A percentile compares a stretch with the other conserved stretches of the same genome.
Conservation (phyloP, 1,140 invertebrate genomes). For the Coenobita brevimanus region DNA sequence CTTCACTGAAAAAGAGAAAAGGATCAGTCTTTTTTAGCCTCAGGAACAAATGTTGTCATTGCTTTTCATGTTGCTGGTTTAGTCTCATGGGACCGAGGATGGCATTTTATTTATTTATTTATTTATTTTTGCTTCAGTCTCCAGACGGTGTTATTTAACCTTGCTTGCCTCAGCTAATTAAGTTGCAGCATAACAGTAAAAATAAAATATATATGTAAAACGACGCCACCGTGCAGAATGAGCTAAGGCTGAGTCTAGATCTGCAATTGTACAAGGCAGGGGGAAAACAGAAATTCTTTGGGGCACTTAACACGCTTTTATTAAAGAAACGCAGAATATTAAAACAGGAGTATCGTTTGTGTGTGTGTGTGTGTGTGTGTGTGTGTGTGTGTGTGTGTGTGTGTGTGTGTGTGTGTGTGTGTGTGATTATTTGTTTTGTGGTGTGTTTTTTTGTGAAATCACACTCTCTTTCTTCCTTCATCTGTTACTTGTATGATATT, state of each 20-base stretch:
- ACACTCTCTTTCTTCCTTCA: not conserved
- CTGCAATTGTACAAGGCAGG: no score
- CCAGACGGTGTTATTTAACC: no score
- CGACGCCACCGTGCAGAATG: no score
- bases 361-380: conserved; percentile 3
- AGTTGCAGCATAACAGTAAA: no score
- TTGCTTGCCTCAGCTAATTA: no score
- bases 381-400: conserved; percentile 18
- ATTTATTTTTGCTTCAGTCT: not conserved
- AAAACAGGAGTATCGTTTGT: not conserved
- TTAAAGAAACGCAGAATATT: no score
- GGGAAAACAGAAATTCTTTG: no score
- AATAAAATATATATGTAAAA: no score
- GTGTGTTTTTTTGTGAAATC: not conserved
- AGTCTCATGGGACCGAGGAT: not conserved
- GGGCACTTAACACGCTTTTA: not conserved
- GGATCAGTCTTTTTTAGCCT: no score
- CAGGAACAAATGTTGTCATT: not conserved
- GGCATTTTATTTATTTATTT: not conserved
- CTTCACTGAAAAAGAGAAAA: no score
- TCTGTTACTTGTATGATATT: conserved; percentile 1
- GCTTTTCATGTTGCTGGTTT: not conserved
- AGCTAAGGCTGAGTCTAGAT: no score
- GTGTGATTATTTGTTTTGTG: not conserved
- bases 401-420: not conserved